Evolutionary conservation across 2,797 vertebrate species (phyloP).

Genomic region (Nannoperca obscura): DNA sequence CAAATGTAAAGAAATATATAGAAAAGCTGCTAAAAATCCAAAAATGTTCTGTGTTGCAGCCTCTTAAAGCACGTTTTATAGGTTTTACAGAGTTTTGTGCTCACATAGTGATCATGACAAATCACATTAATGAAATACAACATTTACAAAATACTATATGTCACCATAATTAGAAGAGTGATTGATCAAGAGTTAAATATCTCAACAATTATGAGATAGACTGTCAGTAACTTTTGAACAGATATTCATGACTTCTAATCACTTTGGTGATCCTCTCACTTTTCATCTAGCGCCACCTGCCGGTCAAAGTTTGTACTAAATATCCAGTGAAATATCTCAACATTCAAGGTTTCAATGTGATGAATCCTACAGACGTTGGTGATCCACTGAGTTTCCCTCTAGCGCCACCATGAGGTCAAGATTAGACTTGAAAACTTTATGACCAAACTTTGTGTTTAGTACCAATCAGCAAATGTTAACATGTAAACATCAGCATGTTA

Average conservation of each 20-base stretch:
- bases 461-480: background rate
- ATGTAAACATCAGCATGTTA: background rate
- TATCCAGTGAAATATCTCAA: too few relatives aligned
- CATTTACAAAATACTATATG: background rate
- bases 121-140: background rate
- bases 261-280: background rate
- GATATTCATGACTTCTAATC: background rate
- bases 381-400: background rate
- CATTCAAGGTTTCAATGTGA: background rate
- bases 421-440: too few relatives aligned
- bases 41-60: too few relatives aligned
- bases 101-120: background rate
- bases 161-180: background rate
- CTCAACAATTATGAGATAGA: background rate
- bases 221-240: background rate
- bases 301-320: too few relatives aligned
- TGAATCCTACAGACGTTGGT: background rate
- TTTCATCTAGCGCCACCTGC: background rate
- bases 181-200: background rate
- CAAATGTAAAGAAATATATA: background rate
- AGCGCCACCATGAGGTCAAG: background rate
- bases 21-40: too few relatives aligned
- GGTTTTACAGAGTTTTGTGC: background rate
- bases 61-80: too few relatives aligned
- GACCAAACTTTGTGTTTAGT: background rate